phyloP scores from a whole-genome alignment of 2,113 vertebrate genomes.

The Apodemus speciosus region DNA sequence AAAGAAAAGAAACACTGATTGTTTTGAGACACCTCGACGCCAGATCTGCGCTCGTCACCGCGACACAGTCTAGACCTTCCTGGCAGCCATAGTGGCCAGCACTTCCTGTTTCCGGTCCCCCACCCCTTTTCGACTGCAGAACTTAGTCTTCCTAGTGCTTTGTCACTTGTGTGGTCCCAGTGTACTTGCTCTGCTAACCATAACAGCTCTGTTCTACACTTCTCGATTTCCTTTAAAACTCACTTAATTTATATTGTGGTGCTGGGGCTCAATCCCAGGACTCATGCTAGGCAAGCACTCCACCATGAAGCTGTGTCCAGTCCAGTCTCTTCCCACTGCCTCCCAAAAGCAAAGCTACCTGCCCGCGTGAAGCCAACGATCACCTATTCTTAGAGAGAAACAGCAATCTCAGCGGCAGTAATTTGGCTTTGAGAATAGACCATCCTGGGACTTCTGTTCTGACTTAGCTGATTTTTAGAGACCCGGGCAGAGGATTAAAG shows the following conservation, averaged over 20 bases:
- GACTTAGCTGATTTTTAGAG: background rate
- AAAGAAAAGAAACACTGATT: slow-evolving; percentile 16
- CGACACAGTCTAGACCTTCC: background rate
- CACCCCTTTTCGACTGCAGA: background rate
- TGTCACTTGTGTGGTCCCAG: background rate
- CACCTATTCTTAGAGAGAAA: background rate
- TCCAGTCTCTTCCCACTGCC: background rate
- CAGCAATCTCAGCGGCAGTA: background rate
- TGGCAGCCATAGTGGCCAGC: background rate
- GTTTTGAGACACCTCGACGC: background rate
- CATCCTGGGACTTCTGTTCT: background rate
- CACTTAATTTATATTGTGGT: background rate
- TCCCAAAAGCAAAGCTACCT: background rate
- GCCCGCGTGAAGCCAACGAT: background rate
- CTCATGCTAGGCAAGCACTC: background rate
- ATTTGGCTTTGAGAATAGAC: background rate
- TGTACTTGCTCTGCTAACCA: background rate
- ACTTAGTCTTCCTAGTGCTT: background rate
- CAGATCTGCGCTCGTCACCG: background rate
- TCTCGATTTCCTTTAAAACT: background rate
- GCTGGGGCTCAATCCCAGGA: background rate
- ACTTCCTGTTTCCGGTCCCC: background rate
- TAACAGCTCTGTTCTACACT: background rate
- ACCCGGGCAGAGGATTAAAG: background rate
- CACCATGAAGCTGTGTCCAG: background rate